Percentiles rank a stretch among this genome's conserved stretches.
Conservation (phyloP, 2,797 vertebrate species). For the Odontamblyopus rebecca region DNA sequence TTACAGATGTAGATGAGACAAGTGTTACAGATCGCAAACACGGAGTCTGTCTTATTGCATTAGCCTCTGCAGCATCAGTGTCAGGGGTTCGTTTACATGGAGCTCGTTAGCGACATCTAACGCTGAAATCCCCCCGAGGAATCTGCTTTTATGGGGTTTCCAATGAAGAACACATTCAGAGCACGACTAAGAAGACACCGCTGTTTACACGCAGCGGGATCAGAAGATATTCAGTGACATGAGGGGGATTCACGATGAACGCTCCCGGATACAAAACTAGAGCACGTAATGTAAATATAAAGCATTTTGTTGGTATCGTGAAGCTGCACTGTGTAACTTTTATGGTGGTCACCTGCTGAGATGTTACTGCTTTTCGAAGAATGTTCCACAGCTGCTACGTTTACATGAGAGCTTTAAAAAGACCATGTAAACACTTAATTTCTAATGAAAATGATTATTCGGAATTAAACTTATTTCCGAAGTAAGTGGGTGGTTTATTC, state of each 20-base stretch:
- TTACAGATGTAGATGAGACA: conserved; percentile 37
- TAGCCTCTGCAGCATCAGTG: not conserved
- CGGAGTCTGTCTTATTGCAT: not conserved
- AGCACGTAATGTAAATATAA: not conserved
- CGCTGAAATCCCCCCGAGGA: not conserved
- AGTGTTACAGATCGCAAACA: not conserved
- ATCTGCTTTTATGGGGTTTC: not conserved
- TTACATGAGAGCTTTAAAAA: too few species aligned
- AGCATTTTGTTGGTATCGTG: not conserved
- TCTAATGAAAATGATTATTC: too few species aligned
- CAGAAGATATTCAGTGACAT: not conserved
- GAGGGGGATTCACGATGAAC: not conserved
- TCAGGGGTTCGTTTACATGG: conserved; percentile 3
- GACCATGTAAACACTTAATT: too few species aligned
- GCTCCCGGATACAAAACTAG: not conserved
- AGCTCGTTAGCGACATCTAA: conserved; percentile 31
- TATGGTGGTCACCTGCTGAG: too few species aligned
- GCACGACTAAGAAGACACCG: not conserved
- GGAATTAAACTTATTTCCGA: too few species aligned
- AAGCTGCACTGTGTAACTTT: too few species aligned
- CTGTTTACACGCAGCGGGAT: not conserved
- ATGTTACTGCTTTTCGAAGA: too few species aligned
- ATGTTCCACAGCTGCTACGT: too few species aligned
- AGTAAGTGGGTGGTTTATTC: too few species aligned
- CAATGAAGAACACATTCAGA: not conserved